These are phyloP conservation scores for Automeris io DNA, from an alignment of 2,888 invertebrate species.

Conservation along the genomic window DNA sequence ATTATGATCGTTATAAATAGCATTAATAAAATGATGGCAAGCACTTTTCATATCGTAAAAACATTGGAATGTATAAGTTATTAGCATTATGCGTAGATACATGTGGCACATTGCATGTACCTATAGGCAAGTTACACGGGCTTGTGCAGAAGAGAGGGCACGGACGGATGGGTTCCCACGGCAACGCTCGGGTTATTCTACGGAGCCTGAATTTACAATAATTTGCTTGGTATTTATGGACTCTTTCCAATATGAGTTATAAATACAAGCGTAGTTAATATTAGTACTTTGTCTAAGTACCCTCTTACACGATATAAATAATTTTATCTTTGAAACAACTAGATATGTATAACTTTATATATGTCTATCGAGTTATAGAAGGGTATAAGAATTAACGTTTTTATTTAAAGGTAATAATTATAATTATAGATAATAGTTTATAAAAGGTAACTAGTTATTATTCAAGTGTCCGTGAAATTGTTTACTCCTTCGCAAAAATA, in stretches of 20 bases:
- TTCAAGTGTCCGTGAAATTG: too few species aligned
- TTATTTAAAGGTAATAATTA: too few species aligned
- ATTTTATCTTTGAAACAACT: too few species aligned
- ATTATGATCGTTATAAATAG: too few species aligned
- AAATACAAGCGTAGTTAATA: constrained; percentile 8
- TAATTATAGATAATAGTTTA: too few species aligned
- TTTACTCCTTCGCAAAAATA: too few species aligned
- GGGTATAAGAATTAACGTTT: too few species aligned
- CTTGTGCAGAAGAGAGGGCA: constrained; percentile 31
- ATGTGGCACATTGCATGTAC: constrained; percentile 12
- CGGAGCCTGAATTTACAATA: constrained; percentile 42
- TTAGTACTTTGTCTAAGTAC: not conserved
- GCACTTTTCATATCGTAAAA: constrained; percentile 5
- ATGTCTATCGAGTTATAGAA: too few species aligned
- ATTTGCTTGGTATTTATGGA: constrained; percentile 47
- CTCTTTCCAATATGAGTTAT: constrained; percentile 12
- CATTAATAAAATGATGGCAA: constrained; percentile 9
- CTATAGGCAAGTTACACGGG: constrained; percentile 16
- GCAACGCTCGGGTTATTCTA: constrained; percentile 42
- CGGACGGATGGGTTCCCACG: constrained; percentile 52
- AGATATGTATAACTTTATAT: too few species aligned
- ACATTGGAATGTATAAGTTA: not conserved
- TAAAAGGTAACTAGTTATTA: too few species aligned
- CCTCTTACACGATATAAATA: too few species aligned
- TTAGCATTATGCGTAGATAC: constrained; percentile 19